These are phyloP conservation scores for Ganaspis brasiliensis DNA, from an alignment of 2,888 invertebrate species.

Conservation along the genomic window DNA sequence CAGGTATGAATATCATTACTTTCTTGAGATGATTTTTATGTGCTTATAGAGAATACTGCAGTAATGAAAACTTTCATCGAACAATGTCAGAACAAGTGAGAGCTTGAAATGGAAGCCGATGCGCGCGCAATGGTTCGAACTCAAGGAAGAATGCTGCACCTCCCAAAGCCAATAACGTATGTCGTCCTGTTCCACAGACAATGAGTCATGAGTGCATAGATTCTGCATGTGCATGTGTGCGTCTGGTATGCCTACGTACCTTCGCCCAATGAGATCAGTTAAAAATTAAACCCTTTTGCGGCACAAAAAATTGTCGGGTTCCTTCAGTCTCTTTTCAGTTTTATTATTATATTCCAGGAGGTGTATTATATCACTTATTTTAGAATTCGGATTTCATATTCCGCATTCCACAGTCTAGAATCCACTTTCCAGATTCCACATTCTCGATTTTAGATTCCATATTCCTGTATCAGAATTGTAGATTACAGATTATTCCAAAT, in stretches of 20 bases:
- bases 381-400: too few species aligned
- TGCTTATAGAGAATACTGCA: constrained; percentile 27
- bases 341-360: too few species aligned
- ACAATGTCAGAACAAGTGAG: constrained; percentile 35
- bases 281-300: not conserved
- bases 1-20: constrained; percentile 20
- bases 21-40: not conserved
- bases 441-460: too few species aligned
- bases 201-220: constrained; percentile 39
- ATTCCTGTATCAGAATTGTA: too few species aligned
- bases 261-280: constrained; percentile 3
- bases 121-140: constrained; percentile 40
- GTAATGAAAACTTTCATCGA: constrained; percentile 28
- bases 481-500: too few species aligned
- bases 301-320: too few species aligned
- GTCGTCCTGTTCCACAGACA: constrained; percentile 41
- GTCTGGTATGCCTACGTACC: constrained; percentile 26
- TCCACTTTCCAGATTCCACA: too few species aligned
- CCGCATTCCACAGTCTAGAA: too few species aligned
- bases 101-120: constrained; percentile 41
- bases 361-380: too few species aligned
- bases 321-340: too few species aligned
- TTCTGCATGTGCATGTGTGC: not conserved
- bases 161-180: constrained; percentile 43
- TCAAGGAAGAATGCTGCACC: constrained; percentile 42